Conservation (phyloP, 2,797 vertebrate genomes). For the Coluber constrictor region DNA sequence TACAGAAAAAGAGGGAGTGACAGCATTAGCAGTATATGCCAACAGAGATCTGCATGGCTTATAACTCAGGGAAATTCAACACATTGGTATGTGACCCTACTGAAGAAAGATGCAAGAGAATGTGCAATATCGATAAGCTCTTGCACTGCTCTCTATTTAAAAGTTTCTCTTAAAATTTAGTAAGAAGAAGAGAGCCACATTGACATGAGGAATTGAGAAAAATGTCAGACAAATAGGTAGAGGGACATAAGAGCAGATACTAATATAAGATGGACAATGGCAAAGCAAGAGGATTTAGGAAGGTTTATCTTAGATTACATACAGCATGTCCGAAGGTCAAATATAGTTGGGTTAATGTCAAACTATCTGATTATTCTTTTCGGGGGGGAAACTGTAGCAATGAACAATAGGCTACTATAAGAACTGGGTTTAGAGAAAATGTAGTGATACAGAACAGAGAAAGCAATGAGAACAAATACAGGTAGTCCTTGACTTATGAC, state of each 20-base stretch:
- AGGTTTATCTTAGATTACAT: background rate
- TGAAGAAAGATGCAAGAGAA: background rate
- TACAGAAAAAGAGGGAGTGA: background rate
- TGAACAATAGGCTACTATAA: background rate
- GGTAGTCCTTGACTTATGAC: too few species aligned
- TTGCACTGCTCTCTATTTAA: background rate
- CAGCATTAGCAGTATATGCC: background rate
- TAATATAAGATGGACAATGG: background rate
- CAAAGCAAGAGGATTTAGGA: background rate
- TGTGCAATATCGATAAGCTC: background rate
- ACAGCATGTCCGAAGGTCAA: background rate
- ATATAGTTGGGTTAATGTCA: background rate
- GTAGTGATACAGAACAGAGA: background rate
- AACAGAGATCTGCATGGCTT: background rate
- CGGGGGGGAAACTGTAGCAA: background rate
- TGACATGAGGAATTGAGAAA: background rate
- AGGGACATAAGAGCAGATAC: background rate
- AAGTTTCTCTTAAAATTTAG: background rate
- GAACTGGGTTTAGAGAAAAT: background rate
- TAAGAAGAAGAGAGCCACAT: background rate
- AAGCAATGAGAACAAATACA: background rate
- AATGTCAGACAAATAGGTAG: background rate
- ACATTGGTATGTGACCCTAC: background rate
- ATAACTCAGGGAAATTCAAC: background rate
- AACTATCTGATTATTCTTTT: background rate